Evolutionary conservation across 2,797 vertebrate genomes (phyloP).

Genomic region (Alcedo quadribrachys): DNA sequence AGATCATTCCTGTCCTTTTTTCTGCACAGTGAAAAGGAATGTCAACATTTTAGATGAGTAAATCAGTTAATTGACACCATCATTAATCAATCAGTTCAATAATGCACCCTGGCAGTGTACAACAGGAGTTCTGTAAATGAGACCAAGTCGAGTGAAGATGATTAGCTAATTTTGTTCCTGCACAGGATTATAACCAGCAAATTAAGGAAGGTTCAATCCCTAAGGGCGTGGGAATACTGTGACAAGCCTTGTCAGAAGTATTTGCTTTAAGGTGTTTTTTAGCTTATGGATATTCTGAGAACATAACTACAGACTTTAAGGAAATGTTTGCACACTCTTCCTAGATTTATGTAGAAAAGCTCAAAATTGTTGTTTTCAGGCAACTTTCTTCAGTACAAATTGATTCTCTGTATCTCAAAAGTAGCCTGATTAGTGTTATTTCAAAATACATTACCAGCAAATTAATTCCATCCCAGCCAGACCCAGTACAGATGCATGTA

Average conservation of each 20-base stretch:
- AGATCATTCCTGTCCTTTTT: neutral
- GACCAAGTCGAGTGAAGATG: neutral
- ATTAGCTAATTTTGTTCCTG: neutral
- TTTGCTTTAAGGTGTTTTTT: neutral
- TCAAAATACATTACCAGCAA: neutral
- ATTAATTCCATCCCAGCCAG: neutral
- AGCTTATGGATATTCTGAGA: neutral
- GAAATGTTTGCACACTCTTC: neutral
- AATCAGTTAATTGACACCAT: neutral
- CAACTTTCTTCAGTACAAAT: neutral
- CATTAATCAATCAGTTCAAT: neutral
- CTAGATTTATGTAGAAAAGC: neutral
- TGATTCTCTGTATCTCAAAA: neutral
- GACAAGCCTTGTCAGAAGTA: neutral
- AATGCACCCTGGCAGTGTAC: neutral
- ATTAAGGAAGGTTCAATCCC: neutral
- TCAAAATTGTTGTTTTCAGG: neutral
- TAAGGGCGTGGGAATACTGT: neutral
- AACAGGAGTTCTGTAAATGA: neutral
- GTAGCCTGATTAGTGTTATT: neutral
- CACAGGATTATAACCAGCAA: neutral
- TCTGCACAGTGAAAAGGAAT: neutral
- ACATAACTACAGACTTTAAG: neutral
- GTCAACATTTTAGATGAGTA: neutral
- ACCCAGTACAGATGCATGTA: neutral